These are phyloP conservation scores for Lamellibrachia columna DNA, from an alignment of 2,888 invertebrate genomes.

Conservation along the genomic window DNA sequence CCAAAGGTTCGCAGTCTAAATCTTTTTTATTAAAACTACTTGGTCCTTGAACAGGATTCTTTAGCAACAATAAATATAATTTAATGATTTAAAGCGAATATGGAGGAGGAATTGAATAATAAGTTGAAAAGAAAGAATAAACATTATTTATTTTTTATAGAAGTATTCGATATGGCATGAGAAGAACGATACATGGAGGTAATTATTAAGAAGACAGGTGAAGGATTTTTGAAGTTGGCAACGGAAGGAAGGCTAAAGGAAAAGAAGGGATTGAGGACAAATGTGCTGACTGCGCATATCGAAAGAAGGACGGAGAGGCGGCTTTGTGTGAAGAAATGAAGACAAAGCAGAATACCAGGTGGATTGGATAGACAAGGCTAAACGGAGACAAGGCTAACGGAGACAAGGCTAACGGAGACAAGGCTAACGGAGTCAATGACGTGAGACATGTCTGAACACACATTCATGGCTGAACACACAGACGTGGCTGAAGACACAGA, in stretches of 20 bases:
- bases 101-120: too few relatives aligned
- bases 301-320: background rate
- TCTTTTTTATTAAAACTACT: background rate
- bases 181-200: too few relatives aligned
- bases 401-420: background rate
- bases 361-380: background rate
- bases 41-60: too few relatives aligned
- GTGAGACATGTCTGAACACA: too few relatives aligned
- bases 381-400: background rate
- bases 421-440: background rate
- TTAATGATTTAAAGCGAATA: too few relatives aligned
- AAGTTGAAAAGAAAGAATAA: too few relatives aligned
- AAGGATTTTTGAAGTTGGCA: background rate
- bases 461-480: background rate
- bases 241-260: background rate
- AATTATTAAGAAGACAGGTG: background rate
- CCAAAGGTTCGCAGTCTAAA: background rate
- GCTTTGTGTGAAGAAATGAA: background rate
- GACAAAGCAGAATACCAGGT: too few relatives aligned
- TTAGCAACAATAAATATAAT: background rate
- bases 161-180: too few relatives aligned
- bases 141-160: too few relatives aligned
- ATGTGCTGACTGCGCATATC: background rate
- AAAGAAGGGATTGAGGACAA: background rate
- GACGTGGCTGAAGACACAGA: too few relatives aligned